Base-by-base conservation (phyloP, 2,797 vertebrate genomes). In the Phataginus tetradactyla region DNA sequence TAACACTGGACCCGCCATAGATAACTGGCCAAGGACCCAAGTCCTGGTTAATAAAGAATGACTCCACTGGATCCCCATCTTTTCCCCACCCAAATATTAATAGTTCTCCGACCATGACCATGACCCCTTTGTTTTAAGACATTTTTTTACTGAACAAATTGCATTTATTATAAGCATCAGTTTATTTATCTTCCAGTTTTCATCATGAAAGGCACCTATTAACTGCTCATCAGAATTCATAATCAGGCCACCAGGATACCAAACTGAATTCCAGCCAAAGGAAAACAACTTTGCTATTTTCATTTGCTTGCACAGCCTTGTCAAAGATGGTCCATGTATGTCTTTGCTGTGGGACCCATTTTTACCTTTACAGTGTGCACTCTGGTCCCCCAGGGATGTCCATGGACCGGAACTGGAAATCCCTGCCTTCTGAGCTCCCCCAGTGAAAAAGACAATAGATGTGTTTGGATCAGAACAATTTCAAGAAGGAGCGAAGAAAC, bases 301-400 rank as follows among this genome's bases (percentile, higher is more conserved):
- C 5, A 0, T 5, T 49, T 18, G n/a, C 55, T 13, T 4, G 0
- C 0, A 0, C 5, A 17, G 10, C 49, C 39, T 42, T 2, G 29
- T 37, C 85, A 7, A 45, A 66, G 29, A 17, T 0, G 15, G 13
- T 6, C 0, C 5, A 5, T 0, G 37, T 0, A 4, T 2, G 0
- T 15, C 72, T 57, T 39, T 5, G 15, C 57, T 2, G 25, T 74
- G 49, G 17, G 25, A 11, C 7, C 68, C 6, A 18, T 21, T 5
- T 3, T 14, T 49, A 17, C 49, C 34, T 7, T 39, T 1, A 66
- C 2, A 3, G 21, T 49, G 6, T 1, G 45, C 1, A 4, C 37
- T 5, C 25, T 81, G 0, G 0, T 20, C 15, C 29, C 4, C 1
- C 39, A 13, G 9, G 3, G 39, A 2, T 3, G 7, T 51, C 74